Evolutionary conservation across 2,797 vertebrate species (phyloP).

Genomic region (Setipinna tenuifilis): DNA sequence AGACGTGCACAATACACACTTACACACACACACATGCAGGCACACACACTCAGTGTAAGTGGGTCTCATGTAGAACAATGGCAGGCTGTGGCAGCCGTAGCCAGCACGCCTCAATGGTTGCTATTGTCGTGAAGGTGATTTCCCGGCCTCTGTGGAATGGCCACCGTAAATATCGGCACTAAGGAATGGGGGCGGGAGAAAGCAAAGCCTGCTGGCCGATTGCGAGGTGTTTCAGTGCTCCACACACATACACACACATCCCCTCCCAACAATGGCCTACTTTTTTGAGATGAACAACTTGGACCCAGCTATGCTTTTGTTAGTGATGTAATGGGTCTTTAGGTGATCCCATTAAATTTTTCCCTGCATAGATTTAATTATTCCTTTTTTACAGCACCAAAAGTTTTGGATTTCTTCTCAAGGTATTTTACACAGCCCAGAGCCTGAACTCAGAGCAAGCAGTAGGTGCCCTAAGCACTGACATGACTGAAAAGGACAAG

Average conservation of each 20-base stretch:
- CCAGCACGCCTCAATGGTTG: slow-evolving; percentile 54
- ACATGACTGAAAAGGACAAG: too few species aligned
- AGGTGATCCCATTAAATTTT: neutral
- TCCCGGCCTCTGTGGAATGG: slow-evolving; percentile 35
- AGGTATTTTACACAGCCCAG: too few species aligned
- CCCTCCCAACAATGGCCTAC: neutral
- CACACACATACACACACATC: neutral
- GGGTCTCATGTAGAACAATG: slow-evolving; percentile 46
- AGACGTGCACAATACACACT: slow-evolving; percentile 29
- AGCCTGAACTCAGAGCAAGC: too few species aligned
- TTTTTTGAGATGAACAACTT: slow-evolving; percentile 7
- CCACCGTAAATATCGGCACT: slow-evolving; percentile 34
- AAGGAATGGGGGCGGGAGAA: slow-evolving; percentile 48
- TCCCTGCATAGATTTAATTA: neutral
- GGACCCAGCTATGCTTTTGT: neutral
- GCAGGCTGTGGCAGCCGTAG: slow-evolving; percentile 52
- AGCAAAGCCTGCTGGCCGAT: slow-evolving; percentile 40
- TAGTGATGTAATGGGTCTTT: neutral
- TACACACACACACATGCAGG: slow-evolving; percentile 44
- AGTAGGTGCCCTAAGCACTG: too few species aligned
- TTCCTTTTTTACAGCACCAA: neutral
- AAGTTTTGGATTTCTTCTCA: too few species aligned
- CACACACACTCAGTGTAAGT: neutral
- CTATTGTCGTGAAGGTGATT: slow-evolving; percentile 55
- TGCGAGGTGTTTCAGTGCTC: neutral